Conservation (phyloP, 2,113 vertebrate species). For the Pelecanus crispus region DNA sequence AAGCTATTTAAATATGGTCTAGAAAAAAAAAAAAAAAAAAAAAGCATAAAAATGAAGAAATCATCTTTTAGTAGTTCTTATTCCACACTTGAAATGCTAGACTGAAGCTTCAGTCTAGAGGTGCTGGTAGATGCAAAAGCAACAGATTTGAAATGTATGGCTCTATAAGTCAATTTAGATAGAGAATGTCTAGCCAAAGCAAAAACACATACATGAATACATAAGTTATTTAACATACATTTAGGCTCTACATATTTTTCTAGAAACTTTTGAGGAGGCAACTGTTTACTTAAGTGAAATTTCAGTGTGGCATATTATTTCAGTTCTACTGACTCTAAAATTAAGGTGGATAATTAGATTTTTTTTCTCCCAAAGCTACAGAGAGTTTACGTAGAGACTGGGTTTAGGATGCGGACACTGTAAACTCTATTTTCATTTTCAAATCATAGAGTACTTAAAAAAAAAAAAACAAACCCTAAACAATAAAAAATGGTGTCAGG, state of each 20-base stretch:
- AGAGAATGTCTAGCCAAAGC: not conserved
- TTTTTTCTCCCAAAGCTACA: not conserved
- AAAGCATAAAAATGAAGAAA: not conserved
- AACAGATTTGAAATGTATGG: not conserved
- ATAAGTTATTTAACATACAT: not conserved
- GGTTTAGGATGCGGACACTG: not conserved
- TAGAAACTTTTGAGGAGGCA: not conserved
- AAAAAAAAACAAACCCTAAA: not conserved
- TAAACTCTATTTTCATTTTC: not conserved
- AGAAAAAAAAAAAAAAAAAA: accelerated
- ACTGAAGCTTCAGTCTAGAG: not conserved
- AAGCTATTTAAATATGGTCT: not conserved
- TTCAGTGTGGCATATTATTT: not conserved
- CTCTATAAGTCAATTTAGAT: not conserved
- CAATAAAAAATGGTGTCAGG: not conserved
- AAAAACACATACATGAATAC: not conserved
- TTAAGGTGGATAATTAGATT: not conserved
- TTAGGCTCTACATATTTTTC: not conserved
- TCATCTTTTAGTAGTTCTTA: not conserved
- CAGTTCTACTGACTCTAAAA: not conserved
- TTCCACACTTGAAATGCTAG: not conserved
- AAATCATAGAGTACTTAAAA: not conserved
- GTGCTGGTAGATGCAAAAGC: not conserved
- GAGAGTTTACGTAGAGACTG: not conserved
- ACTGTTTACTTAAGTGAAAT: not conserved